Conservation (phyloP, 2,888 invertebrate genomes). For the Leptura quadrifasciata region DNA sequence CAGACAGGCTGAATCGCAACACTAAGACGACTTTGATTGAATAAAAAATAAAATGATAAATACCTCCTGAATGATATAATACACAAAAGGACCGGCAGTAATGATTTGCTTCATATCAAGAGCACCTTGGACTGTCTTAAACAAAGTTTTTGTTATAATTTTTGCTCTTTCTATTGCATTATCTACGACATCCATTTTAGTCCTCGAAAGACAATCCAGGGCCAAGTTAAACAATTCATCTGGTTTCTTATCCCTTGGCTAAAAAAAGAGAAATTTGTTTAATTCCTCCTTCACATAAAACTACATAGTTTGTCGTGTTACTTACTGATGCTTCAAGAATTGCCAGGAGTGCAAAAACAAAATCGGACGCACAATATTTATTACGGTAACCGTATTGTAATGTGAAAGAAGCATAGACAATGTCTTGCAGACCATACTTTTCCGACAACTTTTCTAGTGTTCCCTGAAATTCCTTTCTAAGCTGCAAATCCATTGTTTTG, state of each 20-base stretch:
- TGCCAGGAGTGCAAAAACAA: constrained; percentile 87
- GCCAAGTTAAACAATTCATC: constrained; percentile 84
- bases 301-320: constrained; percentile 33
- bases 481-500: constrained; percentile 89
- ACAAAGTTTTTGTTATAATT: constrained; percentile 80
- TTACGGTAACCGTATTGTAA: constrained; percentile 88
- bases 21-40: too few species aligned
- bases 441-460: constrained; percentile 81
- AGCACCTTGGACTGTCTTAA: constrained; percentile 85
- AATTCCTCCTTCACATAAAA: not conserved
- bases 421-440: constrained; percentile 82
- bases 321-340: constrained; percentile 84
- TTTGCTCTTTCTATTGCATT: constrained; percentile 84
- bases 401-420: constrained; percentile 87
- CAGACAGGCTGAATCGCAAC: too few species aligned
- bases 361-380: constrained; percentile 87
- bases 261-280: constrained; percentile 40
- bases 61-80: constrained; percentile 90
- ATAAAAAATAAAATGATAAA: constrained; percentile 49
- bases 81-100: constrained; percentile 92
- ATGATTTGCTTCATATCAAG: constrained; percentile 88
- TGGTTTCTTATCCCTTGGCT: constrained; percentile 78
- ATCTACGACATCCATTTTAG: constrained; percentile 78
- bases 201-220: constrained; percentile 81
- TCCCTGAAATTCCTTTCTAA: constrained; percentile 85